Base-by-base conservation (phyloP, 2,888 invertebrate genomes). In the Drosophila maculinotata region DNA sequence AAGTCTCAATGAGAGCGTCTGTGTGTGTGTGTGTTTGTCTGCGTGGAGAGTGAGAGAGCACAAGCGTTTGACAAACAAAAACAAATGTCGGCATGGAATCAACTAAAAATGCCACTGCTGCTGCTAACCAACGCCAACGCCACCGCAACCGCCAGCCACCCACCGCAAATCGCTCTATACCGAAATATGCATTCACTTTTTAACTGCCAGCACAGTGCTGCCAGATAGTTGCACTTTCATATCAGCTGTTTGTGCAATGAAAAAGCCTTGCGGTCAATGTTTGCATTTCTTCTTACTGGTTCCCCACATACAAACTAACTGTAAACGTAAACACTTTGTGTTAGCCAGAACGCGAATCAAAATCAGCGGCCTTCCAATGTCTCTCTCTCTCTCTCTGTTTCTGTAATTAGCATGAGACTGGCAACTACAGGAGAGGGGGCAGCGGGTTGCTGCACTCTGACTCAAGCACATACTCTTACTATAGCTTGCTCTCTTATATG, bases 171-270 rank as follows among this genome's bases (percentile, higher is more conserved):
- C 33, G 25, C 31, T 63, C 26, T 14, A 12, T 14, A 25, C 41
- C 17, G 44, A 64, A 63, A 64, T 59, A 51, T 81, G 85, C 79
- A 79, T 78, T 76, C 71, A 76, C 76, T 79, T 63, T n/a, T 85
- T 52, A 65, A 25, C 51, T 71, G 56, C 33, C 39, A 44, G 35
- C 48, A 42, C 59, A 84, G 79, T 17, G 83, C 58, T 82, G 83
- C 79, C 86, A 79, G 86, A 85, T 59, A 66, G 53, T 47, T 53
- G 60, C 53, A 71, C 52, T 59, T 60, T 52, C 26, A 42, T 56
- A 57, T 72, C 73, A 73, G 73, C 73, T 73, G 73, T 56, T 71
- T 65, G 45, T 51, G 12, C 23, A 33, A 14, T n/a, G 8, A 17
- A 44, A 30, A 45, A 52, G 9, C 35, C 25, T 42, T 52, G 20